Evolutionary conservation across 2,888 invertebrate species (phyloP), one percentile per base, ranked within the genome.

Genomic region (Ligdia adustata): DNA sequence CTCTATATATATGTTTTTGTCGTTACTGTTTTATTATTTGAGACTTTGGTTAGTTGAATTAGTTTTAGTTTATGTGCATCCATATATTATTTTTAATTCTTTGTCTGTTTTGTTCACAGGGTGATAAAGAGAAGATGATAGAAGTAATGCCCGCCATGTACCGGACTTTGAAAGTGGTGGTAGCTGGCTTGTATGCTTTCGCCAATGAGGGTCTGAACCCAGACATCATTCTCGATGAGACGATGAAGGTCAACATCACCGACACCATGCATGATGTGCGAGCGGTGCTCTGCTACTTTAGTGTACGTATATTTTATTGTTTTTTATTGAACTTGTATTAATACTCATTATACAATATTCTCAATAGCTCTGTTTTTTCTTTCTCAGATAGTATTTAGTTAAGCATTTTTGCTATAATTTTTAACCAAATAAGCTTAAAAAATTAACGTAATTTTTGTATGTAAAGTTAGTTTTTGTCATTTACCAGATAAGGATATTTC

Each of bases 161-260:
- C 81, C 91, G 92, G 65, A 92, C 92, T 57, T 82, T 95, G 73
- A 95, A 95, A 79, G 92, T 91, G 83, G 91, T 93, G 52, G 94
- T 94, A 1, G 94, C 95, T 3, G 94, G 93, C 15, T 71, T 95
- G 46, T 92, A 95, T 65, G 93, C 93, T 64, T 91, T 95, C 77
- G 93, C 94, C 60, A 91, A 92, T 55, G 86, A 92, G 12, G 89
- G 92, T 31, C 65, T 90, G 38, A 79, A 79, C 11, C 69, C 85
- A 65, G 87, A 74, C 34, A 69, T 79, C 42, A 56, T 61, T 35
- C 51, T 69, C 6, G 82, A 85, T 27, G 74, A 67, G 38, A 55
- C 48, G 9, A 63, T 89, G 34, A 76, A 77, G 51, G 72, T 81
- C 7, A 83, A 92, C 50, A 93, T 95, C 72, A 85, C 81, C 34